phyloP scores from a whole-genome alignment of 2,888 invertebrate genomes.

The Volucella inflata region DNA sequence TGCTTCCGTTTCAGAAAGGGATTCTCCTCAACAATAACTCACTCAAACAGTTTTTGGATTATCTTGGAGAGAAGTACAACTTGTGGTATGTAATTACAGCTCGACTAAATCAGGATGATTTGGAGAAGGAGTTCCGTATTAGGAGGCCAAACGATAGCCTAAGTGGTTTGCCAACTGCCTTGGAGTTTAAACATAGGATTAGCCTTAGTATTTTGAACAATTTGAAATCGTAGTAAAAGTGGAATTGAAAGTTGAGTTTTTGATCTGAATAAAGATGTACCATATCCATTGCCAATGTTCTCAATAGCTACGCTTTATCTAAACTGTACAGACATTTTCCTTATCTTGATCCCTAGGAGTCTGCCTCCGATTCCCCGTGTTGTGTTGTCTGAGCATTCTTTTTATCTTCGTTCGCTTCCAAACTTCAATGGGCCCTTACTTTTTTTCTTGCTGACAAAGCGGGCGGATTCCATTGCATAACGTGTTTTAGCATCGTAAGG shows the following conservation, averaged over 20 bases:
- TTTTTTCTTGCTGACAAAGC: too few relatives aligned
- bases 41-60: conserved; percentile 8
- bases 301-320: too few relatives aligned
- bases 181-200: conserved; percentile 50
- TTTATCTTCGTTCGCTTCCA: too few relatives aligned
- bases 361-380: too few relatives aligned
- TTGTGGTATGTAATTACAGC: conserved; percentile 19
- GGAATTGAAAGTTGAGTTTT: background rate
- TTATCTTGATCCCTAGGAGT: too few relatives aligned
- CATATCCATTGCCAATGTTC: too few relatives aligned
- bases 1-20: conserved; percentile 22
- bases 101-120: conserved; percentile 41
- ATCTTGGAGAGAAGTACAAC: conserved; percentile 18
- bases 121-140: conserved; percentile 21
- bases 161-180: conserved; percentile 16
- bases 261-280: too few relatives aligned
- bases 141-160: conserved; percentile 2
- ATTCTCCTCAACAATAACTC: conserved; percentile 40
- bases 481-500: too few relatives aligned
- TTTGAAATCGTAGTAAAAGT: conserved; percentile 7
- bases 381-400: too few relatives aligned
- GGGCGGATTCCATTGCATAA: too few relatives aligned
- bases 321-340: too few relatives aligned
- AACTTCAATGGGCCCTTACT: too few relatives aligned
- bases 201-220: background rate